These are phyloP conservation scores for Andinoacara biseriatus DNA, from an alignment of 2,113 vertebrate genomes.

Conservation along the genomic window DNA sequence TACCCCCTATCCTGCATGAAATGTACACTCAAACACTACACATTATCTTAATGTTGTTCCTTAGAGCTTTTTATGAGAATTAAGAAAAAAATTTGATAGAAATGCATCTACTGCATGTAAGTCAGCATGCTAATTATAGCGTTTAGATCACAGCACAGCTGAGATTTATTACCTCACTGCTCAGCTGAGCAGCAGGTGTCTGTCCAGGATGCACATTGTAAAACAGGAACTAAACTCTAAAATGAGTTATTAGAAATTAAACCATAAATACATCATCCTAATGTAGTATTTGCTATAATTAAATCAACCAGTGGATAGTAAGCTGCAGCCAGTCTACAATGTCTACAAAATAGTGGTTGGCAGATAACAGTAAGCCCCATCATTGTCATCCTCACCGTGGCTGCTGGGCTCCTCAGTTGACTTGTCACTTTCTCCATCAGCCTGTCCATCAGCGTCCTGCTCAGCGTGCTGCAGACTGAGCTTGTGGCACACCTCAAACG, in stretches of 20 bases:
- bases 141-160: too few species aligned
- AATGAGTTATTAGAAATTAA: too few species aligned
- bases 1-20: neutral
- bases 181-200: too few species aligned
- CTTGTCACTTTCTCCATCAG: conserved; percentile 80
- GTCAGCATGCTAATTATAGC: too few species aligned
- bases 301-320: neutral
- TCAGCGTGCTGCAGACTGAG: conserved; percentile 86
- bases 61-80: neutral
- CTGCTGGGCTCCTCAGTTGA: conserved; percentile 76
- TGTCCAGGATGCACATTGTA: too few species aligned
- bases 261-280: neutral
- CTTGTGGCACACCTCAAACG: conserved; percentile 90
- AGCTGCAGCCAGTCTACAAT: neutral
- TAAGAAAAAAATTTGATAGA: too few species aligned
- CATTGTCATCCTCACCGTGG: conserved; percentile 72
- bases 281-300: neutral
- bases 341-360: neutral
- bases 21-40: neutral
- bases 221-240: too few species aligned
- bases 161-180: too few species aligned
- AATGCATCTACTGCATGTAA: too few species aligned
- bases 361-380: neutral
- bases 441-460: conserved; percentile 81
- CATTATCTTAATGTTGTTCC: neutral